A percentile compares a stretch with the other conserved stretches of the same genome.
These are phyloP conservation scores for Drosophila saltans DNA, from an alignment of 1,140 invertebrate species.

Conservation along the genomic window DNA sequence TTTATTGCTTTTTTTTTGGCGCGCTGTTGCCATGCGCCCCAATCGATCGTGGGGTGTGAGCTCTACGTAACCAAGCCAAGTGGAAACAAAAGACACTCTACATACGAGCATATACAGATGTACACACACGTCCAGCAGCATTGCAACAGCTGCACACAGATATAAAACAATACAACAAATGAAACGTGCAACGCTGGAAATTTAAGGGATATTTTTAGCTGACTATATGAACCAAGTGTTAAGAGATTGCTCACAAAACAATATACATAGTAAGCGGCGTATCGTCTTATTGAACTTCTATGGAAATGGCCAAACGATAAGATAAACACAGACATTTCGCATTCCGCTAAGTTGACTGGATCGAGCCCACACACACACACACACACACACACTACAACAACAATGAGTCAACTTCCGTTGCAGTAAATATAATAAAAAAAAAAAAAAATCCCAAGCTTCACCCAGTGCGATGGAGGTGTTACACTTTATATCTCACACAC, in stretches of 20 bases:
- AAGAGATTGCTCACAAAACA: constrained; percentile 4
- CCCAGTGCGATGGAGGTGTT: too few relatives aligned
- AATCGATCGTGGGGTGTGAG: constrained; percentile 1
- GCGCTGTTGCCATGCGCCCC: constrained; percentile 63
- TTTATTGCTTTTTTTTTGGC: constrained; percentile 12
- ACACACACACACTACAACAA: not conserved
- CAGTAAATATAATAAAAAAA: constrained; percentile 2
- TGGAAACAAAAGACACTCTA: constrained; percentile 23
- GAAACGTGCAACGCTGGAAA: constrained; percentile 19
- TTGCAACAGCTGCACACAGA: constrained; percentile 50
- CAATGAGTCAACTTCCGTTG: constrained; percentile 51
- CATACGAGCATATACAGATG: not conserved
- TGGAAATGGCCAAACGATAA: constrained; percentile 3
- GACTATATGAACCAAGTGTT: not conserved
- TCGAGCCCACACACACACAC: constrained; percentile 15
- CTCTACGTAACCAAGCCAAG: constrained; percentile 46
- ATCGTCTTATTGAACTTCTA: constrained; percentile 1
- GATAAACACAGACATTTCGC: not conserved
- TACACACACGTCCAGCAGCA: constrained; percentile 47
- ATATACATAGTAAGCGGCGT: not conserved
- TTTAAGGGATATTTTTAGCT: constrained; percentile 55
- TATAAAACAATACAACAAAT: constrained; percentile 35
- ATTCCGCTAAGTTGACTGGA: not conserved
- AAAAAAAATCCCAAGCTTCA: too few relatives aligned
- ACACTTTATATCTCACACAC: too few relatives aligned